These are phyloP conservation scores for Ganaspis brasiliensis DNA, from an alignment of 2,888 invertebrate genomes.

Conservation along the genomic window DNA sequence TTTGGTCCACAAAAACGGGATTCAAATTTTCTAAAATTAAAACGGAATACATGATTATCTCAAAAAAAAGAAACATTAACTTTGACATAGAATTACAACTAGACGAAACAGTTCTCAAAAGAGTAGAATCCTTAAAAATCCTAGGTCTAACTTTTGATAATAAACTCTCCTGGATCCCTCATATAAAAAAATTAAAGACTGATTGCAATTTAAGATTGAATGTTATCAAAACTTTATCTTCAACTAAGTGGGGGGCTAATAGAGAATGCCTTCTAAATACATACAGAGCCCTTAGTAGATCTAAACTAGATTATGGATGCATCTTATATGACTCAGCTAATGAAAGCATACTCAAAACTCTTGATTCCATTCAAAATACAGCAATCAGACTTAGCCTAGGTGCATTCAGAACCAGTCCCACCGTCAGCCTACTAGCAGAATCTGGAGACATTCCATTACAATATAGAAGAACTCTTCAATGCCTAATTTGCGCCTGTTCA, in stretches of 20 bases:
- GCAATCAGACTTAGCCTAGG: constrained; percentile 52
- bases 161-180: constrained; percentile 58
- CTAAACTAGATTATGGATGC: constrained; percentile 61
- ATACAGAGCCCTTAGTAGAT: constrained; percentile 52
- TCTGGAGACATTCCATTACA: constrained; percentile 44
- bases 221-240: constrained; percentile 53
- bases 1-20: constrained; percentile 50
- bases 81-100: neutral
- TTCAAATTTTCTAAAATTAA: constrained; percentile 55
- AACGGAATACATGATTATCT: neutral
- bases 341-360: neutral
- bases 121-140: constrained; percentile 18
- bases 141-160: constrained; percentile 57
- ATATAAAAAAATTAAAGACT: constrained; percentile 49
- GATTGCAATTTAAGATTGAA: constrained; percentile 53
- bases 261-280: constrained; percentile 44
- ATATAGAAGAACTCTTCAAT: neutral
- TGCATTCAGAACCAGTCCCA: constrained; percentile 23
- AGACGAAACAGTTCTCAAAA: neutral
- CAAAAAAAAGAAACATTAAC: neutral
- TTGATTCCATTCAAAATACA: constrained; percentile 55
- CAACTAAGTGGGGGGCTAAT: constrained; percentile 49
- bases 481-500: neutral
- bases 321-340: constrained; percentile 58
- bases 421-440: constrained; percentile 52